phyloP scores from a whole-genome alignment of 2,113 vertebrate genomes.

The Erpornis zantholeuca region DNA sequence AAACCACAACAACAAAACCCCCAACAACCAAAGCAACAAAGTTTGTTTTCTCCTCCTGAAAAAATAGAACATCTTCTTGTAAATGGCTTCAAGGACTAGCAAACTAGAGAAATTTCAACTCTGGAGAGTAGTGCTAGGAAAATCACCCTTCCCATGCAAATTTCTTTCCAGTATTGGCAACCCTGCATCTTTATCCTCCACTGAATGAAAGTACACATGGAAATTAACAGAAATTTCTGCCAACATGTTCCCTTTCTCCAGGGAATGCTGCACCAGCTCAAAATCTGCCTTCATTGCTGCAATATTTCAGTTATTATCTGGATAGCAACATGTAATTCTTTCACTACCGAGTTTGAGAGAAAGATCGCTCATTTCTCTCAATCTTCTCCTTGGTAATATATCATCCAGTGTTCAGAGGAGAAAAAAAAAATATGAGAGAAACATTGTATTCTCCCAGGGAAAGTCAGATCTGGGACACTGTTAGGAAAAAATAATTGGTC shows the following conservation, averaged over 20 bases:
- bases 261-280: background rate
- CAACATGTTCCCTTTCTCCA: background rate
- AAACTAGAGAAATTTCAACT: background rate
- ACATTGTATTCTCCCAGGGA: conserved; percentile 16
- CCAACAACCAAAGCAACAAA: background rate
- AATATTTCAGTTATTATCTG: background rate
- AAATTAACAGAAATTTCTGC: background rate
- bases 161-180: background rate
- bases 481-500: conserved; percentile 35
- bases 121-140: background rate
- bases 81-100: background rate
- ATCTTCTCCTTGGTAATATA: conserved; percentile 1
- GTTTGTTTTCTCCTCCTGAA: background rate
- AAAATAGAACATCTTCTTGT: background rate
- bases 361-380: background rate
- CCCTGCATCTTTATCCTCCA: background rate
- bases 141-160: background rate
- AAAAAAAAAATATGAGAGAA: background rate
- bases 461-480: conserved; percentile 56
- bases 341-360: background rate
- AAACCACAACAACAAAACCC: background rate
- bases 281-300: background rate
- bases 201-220: background rate
- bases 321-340: background rate
- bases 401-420: background rate